Evolutionary conservation across 2,888 invertebrate genomes (phyloP).

Genomic region (Dexiosoma caninum): DNA sequence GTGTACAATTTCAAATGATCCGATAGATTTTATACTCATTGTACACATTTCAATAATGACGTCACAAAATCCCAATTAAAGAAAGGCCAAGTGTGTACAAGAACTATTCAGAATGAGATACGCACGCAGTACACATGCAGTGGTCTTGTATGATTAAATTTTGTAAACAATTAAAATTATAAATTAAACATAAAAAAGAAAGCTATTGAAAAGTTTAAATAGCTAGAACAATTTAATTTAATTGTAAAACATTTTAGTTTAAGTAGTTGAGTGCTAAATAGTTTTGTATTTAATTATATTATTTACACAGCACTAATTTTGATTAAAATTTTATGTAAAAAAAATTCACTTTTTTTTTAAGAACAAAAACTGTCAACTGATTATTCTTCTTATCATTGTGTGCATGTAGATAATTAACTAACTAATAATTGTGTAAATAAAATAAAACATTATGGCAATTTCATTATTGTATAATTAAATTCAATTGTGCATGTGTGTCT

Average conservation of each 20-base stretch:
- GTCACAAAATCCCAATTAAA: too few species aligned
- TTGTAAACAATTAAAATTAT: not conserved
- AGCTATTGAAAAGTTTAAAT: slow-evolving; percentile 5
- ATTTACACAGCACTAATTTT: not conserved
- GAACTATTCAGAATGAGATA: too few species aligned
- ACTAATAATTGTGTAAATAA: not conserved
- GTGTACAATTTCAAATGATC: too few species aligned
- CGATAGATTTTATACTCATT: too few species aligned
- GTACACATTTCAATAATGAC: too few species aligned
- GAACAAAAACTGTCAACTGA: not conserved
- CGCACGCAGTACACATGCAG: too few species aligned
- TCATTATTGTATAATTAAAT: slow-evolving; percentile 19
- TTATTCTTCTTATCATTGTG: not conserved
- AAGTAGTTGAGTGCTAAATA: not conserved
- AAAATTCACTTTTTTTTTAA: not conserved
- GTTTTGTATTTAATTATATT: not conserved
- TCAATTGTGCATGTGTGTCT: slow-evolving; percentile 11
- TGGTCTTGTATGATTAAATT: too few species aligned
- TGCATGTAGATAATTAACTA: not conserved
- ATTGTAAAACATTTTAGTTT: not conserved
- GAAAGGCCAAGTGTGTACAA: too few species aligned
- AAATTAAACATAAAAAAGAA: not conserved
- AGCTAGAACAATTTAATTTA: slow-evolving; percentile 4
- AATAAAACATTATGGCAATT: slow-evolving; percentile 32
- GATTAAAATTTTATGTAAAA: not conserved